These are phyloP conservation scores for Sycobia sp. DNA, from an alignment of 1,140 invertebrate species.

Conservation along the genomic window DNA sequence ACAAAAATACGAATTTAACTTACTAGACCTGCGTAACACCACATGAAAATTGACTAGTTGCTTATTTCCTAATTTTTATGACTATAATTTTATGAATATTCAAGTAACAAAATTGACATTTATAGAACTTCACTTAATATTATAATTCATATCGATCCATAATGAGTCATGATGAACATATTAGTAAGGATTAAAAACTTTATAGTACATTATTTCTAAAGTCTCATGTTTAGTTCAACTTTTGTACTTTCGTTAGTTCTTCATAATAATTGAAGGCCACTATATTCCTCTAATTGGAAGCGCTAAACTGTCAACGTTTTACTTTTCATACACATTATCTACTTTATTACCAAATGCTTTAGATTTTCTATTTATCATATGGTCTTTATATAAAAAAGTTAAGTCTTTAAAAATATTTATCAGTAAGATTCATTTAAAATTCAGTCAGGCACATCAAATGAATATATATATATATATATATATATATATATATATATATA, in stretches of 20 bases:
- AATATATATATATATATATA: background rate
- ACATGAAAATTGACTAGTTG: too few species aligned
- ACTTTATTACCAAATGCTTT: background rate
- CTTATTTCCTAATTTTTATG: too few species aligned
- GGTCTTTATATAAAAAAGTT: background rate
- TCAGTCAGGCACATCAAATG: too few species aligned
- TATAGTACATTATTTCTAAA: slow-evolving; percentile 4
- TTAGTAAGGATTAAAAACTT: background rate
- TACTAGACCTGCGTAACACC: too few species aligned
- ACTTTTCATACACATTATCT: background rate
- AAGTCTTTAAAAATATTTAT: background rate
- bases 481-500: background rate
- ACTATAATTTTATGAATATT: slow-evolving; percentile 1
- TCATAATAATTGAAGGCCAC: slow-evolving; percentile 1
- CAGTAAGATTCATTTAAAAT: background rate
- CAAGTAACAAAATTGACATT: slow-evolving; percentile 4
- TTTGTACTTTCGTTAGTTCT: slow-evolving; percentile 25
- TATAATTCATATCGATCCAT: too few species aligned
- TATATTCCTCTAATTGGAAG: slow-evolving; percentile 5
- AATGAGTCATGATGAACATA: slow-evolving; percentile 6
- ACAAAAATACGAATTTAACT: too few species aligned
- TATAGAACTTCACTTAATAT: too few species aligned
- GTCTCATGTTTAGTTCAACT: background rate
- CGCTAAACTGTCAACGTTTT: background rate
- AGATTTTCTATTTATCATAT: background rate